Evolutionary conservation across 2,113 vertebrate species (phyloP).

Genomic region (Rhodinocichla rosea): DNA sequence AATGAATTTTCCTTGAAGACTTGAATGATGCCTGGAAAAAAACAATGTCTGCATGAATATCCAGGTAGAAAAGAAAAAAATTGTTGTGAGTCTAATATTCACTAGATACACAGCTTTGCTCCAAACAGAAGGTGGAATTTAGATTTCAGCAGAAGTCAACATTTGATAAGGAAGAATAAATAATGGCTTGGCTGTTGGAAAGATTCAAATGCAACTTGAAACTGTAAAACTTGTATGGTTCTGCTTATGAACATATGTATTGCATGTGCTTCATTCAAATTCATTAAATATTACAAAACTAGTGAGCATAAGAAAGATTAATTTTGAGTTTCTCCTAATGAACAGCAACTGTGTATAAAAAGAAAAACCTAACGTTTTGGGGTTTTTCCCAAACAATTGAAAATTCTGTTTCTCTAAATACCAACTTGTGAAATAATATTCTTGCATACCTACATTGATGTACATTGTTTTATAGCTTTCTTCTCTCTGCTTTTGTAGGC

Average conservation of each 20-base stretch:
- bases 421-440: background rate
- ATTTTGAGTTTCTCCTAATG: background rate
- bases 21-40: background rate
- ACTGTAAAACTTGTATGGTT: background rate
- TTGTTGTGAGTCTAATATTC: background rate
- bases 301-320: background rate
- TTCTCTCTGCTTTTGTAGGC: background rate
- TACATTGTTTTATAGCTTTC: background rate
- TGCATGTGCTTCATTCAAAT: background rate
- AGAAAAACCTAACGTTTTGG: too few species aligned
- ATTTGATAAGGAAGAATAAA: background rate
- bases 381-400: background rate
- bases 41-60: background rate
- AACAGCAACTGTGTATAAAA: background rate
- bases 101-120: background rate
- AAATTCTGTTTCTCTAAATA: background rate
- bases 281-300: background rate
- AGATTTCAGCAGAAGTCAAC: background rate
- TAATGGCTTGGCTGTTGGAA: background rate
- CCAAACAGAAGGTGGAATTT: background rate
- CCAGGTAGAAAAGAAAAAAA: background rate
- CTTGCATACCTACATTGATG: fast-evolving
- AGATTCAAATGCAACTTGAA: background rate
- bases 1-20: background rate
- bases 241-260: background rate